Evolutionary conservation across 2,797 vertebrate species (phyloP).

Genomic region (Geotrypetes seraphini): DNA sequence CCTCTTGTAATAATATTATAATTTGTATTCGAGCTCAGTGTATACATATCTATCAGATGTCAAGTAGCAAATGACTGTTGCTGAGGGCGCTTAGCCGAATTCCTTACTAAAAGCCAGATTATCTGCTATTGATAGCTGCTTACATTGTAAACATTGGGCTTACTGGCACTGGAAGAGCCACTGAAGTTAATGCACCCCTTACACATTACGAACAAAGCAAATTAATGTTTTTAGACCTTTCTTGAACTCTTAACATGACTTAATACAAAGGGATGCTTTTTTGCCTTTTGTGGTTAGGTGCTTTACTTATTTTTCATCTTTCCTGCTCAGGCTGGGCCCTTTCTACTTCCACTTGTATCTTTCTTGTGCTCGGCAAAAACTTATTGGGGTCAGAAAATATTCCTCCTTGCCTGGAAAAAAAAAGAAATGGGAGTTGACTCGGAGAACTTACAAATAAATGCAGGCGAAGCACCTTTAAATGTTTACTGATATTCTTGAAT

Average conservation of each 20-base stretch:
- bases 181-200: neutral
- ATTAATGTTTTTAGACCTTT: neutral
- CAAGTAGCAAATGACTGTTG: neutral
- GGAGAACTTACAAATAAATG: too few species aligned
- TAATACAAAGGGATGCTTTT: neutral
- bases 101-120: constrained; percentile 21
- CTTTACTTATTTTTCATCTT: too few species aligned
- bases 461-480: too few species aligned
- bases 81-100: neutral
- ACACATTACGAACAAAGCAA: neutral
- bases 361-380: too few species aligned
- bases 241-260: neutral
- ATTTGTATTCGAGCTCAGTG: constrained; percentile 2
- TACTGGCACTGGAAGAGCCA: neutral
- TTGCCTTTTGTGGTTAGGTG: too few species aligned
- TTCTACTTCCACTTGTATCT: too few species aligned
- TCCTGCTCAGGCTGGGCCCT: too few species aligned
- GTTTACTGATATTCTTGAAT: too few species aligned
- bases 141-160: constrained; percentile 18
- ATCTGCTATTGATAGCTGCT: neutral
- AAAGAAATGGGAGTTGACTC: too few species aligned
- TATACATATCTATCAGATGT: constrained; percentile 19
- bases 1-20: constrained; percentile 25
- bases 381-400: too few species aligned
- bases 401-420: too few species aligned